Base-by-base conservation (phyloP, 64 coral and sea anemone genomes). In the Acropora tenuis region DNA sequence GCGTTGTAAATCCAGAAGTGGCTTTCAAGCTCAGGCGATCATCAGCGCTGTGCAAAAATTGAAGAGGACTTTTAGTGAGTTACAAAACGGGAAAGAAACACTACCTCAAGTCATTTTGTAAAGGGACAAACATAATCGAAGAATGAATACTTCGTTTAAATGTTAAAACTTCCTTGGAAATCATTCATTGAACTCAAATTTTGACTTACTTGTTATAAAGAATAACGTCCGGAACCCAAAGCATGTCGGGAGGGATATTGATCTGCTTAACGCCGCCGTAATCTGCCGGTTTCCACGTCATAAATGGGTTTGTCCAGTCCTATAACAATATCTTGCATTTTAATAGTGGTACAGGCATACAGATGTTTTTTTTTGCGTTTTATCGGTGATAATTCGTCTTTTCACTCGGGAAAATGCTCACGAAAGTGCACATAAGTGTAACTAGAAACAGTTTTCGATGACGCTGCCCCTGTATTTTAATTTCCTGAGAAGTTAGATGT, bases 181-280 rank as follows among this genome's bases (percentile, higher is more conserved):
- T 30, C 30, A 30, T 30, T 30, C 30, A 30, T 74, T 8, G 2
- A 20, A 74, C 30, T 8, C 8, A 40, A 40, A 41, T 50, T 15
- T 15, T 57, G 61, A 61, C 86, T 66, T 89, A 94, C 92, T 89
- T 94, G 92, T 94, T 94, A 87, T 94, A 94, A 42, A 94, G 82
- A 78, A 94, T 86, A 40, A 94, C 71, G 69, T 94, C 93, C 20
- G 93, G 93, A 12, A 94, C 88, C 93, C 93, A 94, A 15, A 94
- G 46, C 88, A 90, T 94, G 20, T 86, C 80, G 30, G 93, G 74
- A 90, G 88, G 81, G 19, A 94, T 83, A 73, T 55, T 86, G 11
- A 94, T 90, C n/a, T 84, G 80, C 61, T 83, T 90, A 63, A 86
- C 69, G 6, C 86, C 86, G 7, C 79, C 93, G 74, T 75, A 94